A percentile compares a stretch with the other conserved stretches of the same genome.
Conservation (phyloP, 2,888 invertebrate species). For the Limnephilus marmoratus region DNA sequence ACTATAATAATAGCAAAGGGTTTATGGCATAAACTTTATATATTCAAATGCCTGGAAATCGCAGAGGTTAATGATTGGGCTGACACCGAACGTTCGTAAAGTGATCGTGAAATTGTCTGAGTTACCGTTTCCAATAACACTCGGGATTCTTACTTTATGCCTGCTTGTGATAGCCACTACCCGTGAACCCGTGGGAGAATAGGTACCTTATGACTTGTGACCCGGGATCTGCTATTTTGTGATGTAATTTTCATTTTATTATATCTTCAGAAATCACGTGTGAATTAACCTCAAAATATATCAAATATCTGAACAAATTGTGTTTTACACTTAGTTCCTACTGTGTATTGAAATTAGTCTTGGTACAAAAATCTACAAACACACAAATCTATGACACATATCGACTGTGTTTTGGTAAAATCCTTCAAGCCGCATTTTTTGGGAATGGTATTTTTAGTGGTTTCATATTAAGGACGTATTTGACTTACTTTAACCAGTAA, state of each 20-base stretch:
- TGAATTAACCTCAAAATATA: no score
- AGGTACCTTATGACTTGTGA: background rate
- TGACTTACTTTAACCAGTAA: no score
- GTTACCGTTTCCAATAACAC: constrained; percentile 51
- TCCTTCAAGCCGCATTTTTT: no score
- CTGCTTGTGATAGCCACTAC: background rate
- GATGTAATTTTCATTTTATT: background rate
- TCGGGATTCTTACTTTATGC: constrained; percentile 13
- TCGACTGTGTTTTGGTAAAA: no score
- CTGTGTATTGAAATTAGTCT: no score
- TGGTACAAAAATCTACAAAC: no score
- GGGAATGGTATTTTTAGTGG: no score
- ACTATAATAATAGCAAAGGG: background rate
- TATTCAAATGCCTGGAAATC: constrained; percentile 8
- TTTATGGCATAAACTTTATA: background rate
- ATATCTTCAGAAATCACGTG: no score
- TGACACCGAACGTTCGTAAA: constrained; percentile 37
- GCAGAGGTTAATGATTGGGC: constrained; percentile 42
- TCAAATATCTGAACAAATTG: no score
- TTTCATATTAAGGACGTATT: no score
- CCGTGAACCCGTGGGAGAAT: constrained; percentile 37
- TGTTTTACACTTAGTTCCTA: no score
- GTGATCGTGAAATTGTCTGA: constrained; percentile 36
- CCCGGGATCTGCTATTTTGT: background rate
- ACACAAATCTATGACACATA: no score